Conservation (phyloP, 2,888 invertebrate genomes). For the Chrysolina haemoptera region DNA sequence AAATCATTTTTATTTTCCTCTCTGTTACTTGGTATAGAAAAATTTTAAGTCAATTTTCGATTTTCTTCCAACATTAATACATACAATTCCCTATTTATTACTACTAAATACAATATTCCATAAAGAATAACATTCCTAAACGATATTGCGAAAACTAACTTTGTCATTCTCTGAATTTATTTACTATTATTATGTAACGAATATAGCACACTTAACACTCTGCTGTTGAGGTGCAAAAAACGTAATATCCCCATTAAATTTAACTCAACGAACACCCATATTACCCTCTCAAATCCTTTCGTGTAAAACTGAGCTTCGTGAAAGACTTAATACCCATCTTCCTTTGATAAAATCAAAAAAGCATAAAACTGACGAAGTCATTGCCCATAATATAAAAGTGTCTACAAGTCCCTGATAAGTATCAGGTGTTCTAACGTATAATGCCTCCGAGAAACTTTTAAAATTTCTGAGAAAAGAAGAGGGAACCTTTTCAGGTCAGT, state of each 20-base stretch:
- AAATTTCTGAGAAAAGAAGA: constrained; percentile 38
- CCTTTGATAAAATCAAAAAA: constrained; percentile 34
- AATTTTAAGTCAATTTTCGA: no score
- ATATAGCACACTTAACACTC: constrained; percentile 12
- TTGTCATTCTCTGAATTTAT: background rate
- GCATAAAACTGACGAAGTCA: constrained; percentile 34
- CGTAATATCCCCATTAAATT: constrained; percentile 15
- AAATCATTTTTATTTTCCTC: no score
- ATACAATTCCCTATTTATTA: no score
- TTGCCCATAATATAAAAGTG: constrained; percentile 36
- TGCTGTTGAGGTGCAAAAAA: constrained; percentile 4
- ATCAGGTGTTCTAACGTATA: constrained; percentile 40
- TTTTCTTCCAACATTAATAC: no score
- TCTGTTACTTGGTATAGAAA: no score
- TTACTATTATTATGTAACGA: background rate
- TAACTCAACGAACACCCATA: constrained; percentile 1
- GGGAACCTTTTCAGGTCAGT: constrained; percentile 43
- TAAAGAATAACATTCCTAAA: no score
- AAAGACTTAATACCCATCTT: constrained; percentile 29
- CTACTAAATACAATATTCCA: no score
- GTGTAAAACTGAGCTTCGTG: constrained; percentile 19
- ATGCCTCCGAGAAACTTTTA: constrained; percentile 40
- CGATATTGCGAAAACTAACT: no score
- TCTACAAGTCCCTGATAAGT: constrained; percentile 38
- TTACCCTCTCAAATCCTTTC: constrained; percentile 10